phyloP scores from a whole-genome alignment of 2,113 vertebrate genomes.

The Cnemophilus loriae region DNA sequence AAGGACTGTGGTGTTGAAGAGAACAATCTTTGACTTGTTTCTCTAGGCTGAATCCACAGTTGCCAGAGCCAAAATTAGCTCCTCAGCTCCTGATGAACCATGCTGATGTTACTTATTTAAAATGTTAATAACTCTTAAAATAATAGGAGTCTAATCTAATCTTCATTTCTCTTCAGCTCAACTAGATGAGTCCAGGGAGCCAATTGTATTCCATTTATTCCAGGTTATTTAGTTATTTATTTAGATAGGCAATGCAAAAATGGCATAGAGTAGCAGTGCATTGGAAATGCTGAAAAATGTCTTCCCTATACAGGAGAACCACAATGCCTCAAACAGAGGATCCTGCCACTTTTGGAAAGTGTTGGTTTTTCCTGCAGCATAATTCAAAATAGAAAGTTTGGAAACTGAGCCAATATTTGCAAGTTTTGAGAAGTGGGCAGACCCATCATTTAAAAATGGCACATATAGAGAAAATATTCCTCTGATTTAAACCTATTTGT shows the following conservation, averaged over 20 bases:
- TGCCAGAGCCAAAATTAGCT: not conserved
- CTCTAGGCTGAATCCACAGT: not conserved
- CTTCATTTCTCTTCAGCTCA: not conserved
- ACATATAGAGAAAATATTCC: no score
- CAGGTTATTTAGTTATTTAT: not conserved
- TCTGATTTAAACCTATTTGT: not conserved
- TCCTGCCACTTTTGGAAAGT: not conserved
- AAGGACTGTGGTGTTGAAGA: not conserved
- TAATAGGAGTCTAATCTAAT: not conserved
- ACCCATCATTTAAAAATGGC: not conserved
- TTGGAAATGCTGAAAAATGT: not conserved
- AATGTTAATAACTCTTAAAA: slow-evolving; percentile 19
- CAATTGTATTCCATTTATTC: not conserved
- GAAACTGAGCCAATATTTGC: not conserved
- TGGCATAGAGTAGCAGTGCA: not conserved
- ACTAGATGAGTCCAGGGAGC: not conserved
- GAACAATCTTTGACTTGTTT: not conserved
- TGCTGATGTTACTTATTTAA: not conserved
- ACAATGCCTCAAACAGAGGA: not conserved
- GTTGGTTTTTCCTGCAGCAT: not conserved
- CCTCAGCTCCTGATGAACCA: not conserved
- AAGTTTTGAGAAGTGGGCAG: not conserved
- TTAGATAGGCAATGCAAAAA: not conserved
- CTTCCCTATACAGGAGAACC: not conserved
- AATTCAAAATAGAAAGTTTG: not conserved